These are phyloP conservation scores for Alentia gelatinosa DNA, from an alignment of 2,888 invertebrate genomes.

Conservation along the genomic window DNA sequence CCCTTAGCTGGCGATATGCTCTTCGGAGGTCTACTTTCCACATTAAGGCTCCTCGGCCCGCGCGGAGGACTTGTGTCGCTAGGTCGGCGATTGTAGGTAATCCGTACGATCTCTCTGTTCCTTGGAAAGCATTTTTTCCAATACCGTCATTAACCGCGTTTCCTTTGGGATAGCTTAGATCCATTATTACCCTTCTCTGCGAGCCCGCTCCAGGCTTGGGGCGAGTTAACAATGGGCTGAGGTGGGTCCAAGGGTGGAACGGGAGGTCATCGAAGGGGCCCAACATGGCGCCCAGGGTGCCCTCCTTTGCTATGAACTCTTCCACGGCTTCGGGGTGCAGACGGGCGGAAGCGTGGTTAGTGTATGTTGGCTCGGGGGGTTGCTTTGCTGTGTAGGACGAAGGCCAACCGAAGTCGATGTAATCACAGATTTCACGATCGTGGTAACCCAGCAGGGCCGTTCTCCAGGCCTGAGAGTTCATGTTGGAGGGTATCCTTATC, in stretches of 20 bases:
- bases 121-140: background rate
- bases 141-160: background rate
- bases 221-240: background rate
- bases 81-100: background rate
- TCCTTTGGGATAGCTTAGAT: background rate
- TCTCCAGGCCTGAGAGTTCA: no score
- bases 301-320: background rate
- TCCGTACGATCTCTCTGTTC: background rate
- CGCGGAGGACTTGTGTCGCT: background rate
- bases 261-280: background rate
- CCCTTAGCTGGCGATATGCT: background rate
- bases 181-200: background rate
- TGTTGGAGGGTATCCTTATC: no score
- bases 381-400: background rate
- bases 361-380: background rate
- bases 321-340: background rate
- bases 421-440: no score
- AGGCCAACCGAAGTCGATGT: no score
- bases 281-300: background rate
- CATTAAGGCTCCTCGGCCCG: background rate
- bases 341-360: background rate
- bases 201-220: background rate
- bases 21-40: background rate
- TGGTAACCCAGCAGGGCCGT: no score
- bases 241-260: background rate